These are phyloP conservation scores for Lepidocyrtinus sp. DNA, from an alignment of 2,888 invertebrate species.

Conservation along the genomic window DNA sequence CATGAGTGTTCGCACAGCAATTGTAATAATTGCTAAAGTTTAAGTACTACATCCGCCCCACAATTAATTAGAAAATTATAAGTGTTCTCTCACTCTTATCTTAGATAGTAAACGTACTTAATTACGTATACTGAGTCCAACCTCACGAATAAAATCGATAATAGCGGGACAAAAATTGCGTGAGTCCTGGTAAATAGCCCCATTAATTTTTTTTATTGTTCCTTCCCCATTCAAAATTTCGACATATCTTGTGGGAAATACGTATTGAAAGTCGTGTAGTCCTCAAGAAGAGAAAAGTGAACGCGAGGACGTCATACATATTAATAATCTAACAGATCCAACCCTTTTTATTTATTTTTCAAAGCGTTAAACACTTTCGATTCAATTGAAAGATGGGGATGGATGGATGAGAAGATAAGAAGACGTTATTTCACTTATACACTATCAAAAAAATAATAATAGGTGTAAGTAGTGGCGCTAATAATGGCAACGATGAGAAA, in stretches of 20 bases:
- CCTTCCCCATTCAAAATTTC: too few species aligned
- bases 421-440: neutral
- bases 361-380: neutral
- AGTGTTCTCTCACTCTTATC: too few species aligned
- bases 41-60: neutral
- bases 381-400: neutral
- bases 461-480: constrained; percentile 10
- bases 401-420: neutral
- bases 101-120: too few species aligned
- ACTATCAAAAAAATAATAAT: neutral
- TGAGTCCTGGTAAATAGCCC: too few species aligned
- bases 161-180: too few species aligned
- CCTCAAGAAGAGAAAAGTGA: too few species aligned
- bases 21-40: neutral
- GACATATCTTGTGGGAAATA: too few species aligned
- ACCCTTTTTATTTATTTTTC: neutral
- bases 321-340: too few species aligned
- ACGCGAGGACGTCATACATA: neutral
- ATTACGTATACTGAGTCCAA: too few species aligned
- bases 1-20: neutral
- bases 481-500: constrained; percentile 28
- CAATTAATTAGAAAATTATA: neutral
- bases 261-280: too few species aligned
- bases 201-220: too few species aligned
- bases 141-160: too few species aligned